Percentiles rank a stretch among this genome's conserved stretches.
Conservation (phyloP, 2,113 vertebrate genomes). For the Panurus biarmicus region DNA sequence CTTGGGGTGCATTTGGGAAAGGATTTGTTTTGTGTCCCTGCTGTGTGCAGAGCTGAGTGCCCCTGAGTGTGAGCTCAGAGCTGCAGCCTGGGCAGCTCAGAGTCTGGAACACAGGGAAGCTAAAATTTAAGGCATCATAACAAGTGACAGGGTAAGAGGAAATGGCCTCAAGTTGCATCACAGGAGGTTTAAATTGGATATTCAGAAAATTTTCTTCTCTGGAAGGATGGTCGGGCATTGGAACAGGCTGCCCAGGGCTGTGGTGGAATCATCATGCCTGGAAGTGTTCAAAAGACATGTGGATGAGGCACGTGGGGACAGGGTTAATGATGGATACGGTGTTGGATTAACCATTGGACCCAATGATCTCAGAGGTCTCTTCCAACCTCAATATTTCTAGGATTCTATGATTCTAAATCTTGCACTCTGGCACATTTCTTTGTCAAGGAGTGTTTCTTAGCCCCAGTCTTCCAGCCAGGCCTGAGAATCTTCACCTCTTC, state of each 20-base stretch:
- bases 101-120: accelerated
- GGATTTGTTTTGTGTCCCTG: no score
- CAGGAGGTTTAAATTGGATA: background rate
- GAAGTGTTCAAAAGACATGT: accelerated
- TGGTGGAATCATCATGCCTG: background rate
- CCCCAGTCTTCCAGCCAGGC: background rate
- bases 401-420: background rate
- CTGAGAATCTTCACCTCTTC: background rate
- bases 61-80: background rate
- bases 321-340: background rate
- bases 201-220: background rate
- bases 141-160: background rate
- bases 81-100: background rate
- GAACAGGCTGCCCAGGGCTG: background rate
- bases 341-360: background rate
- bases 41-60: background rate
- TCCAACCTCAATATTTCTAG: background rate
- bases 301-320: background rate
- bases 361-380: background rate
- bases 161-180: accelerated
- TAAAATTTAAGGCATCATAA: background rate
- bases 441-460: background rate
- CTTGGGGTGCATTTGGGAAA: background rate
- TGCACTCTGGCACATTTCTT: background rate
- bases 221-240: background rate